Percentiles rank a stretch among this genome's conserved stretches.
phyloP scores from a whole-genome alignment of 2,888 invertebrate species.

The Barypeithes pellucidus region DNA sequence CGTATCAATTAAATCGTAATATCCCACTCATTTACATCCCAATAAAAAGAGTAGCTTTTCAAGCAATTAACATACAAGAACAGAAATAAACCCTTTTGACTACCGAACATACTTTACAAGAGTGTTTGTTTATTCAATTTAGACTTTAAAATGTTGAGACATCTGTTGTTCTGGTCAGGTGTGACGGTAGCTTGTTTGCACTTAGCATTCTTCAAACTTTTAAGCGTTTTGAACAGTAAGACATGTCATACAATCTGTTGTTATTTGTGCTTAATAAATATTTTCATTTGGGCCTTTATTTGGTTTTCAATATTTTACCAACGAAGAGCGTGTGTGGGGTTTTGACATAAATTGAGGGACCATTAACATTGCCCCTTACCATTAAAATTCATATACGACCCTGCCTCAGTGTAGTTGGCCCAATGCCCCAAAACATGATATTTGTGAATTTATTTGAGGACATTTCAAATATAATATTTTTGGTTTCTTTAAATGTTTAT shows the following conservation, averaged over 20 bases:
- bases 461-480: too few species aligned
- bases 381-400: too few species aligned
- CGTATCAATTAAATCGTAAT: not conserved
- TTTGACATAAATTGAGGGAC: not conserved
- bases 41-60: constrained; percentile 29
- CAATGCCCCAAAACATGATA: too few species aligned
- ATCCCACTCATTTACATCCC: constrained; percentile 22
- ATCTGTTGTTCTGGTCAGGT: constrained; percentile 51
- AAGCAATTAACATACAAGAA: constrained; percentile 23
- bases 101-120: constrained; percentile 44
- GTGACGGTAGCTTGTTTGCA: constrained; percentile 40
- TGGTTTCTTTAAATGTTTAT: too few species aligned
- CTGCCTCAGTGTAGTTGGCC: too few species aligned
- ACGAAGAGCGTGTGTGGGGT: not conserved
- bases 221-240: constrained; percentile 16
- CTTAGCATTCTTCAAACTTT: constrained; percentile 38
- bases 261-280: constrained; percentile 34
- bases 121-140: constrained; percentile 48
- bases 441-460: too few species aligned
- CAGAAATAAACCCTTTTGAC: constrained; percentile 42
- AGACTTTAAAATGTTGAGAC: constrained; percentile 46
- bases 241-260: constrained; percentile 24
- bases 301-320: not conserved
- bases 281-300: constrained; percentile 27
- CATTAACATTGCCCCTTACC: too few species aligned